A percentile compares a stretch with the other conserved stretches of the same genome.
These are phyloP conservation scores for Bombyx huttoni DNA, from an alignment of 2,888 invertebrate genomes.

Conservation along the genomic window DNA sequence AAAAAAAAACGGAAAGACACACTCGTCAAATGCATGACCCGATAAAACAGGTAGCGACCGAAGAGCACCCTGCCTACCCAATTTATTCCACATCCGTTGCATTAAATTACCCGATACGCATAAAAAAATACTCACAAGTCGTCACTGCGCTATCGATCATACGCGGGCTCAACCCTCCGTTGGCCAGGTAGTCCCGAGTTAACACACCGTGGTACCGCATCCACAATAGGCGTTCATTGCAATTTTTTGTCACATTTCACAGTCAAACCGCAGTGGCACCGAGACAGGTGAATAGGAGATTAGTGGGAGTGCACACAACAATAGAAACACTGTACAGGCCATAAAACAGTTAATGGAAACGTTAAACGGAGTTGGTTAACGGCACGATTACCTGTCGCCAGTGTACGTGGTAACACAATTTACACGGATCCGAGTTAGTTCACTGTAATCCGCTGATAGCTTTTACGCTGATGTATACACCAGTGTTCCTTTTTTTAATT, in stretches of 20 bases:
- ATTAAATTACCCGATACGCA: constrained; percentile 55
- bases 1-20: constrained; percentile 33
- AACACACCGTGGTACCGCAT: constrained; percentile 48
- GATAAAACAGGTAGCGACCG: constrained; percentile 63
- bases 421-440: constrained; percentile 19
- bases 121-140: constrained; percentile 62
- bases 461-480: constrained; percentile 15
- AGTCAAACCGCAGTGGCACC: constrained; percentile 52
- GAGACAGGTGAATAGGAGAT: constrained; percentile 62
- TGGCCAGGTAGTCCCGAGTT: constrained; percentile 65
- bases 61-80: constrained; percentile 66
- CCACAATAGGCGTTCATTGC: constrained; percentile 53
- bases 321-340: constrained; percentile 56
- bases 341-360: constrained; percentile 61
- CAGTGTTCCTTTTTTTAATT: neutral
- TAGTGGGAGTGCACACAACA: constrained; percentile 60
- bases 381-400: neutral
- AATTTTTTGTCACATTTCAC: constrained; percentile 71
- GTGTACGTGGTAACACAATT: constrained; percentile 14
- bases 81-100: constrained; percentile 69
- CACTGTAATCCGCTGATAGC: constrained; percentile 57
- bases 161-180: constrained; percentile 41
- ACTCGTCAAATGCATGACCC: constrained; percentile 35
- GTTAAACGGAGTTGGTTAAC: constrained; percentile 10
- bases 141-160: constrained; percentile 38